phyloP scores from a whole-genome alignment of 2,113 vertebrate species.

The Hystrix brachyura region DNA sequence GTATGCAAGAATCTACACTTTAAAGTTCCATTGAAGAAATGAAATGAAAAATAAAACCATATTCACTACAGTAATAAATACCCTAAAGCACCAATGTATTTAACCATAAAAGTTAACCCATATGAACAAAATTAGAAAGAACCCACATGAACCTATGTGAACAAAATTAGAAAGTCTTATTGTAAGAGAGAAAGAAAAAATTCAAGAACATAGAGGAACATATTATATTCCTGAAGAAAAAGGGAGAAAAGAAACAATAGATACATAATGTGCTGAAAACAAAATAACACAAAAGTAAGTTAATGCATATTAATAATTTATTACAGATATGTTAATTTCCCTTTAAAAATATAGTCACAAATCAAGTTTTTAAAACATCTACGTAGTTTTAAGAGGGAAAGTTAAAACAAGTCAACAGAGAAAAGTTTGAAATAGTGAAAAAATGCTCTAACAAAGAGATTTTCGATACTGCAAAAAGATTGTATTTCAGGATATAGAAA shows the following conservation, averaged over 20 bases:
- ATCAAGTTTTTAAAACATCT: constrained; percentile 9
- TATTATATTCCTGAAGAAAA: neutral
- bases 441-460: neutral
- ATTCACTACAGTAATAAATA: neutral
- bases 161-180: constrained; percentile 33
- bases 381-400: neutral
- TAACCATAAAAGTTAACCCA: neutral
- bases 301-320: neutral
- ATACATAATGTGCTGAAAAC: neutral
- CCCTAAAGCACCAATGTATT: neutral
- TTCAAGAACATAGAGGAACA: neutral
- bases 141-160: neutral
- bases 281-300: neutral
- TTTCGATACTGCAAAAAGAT: constrained; percentile 34
- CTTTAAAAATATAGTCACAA: neutral
- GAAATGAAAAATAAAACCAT: neutral
- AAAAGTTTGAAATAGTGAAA: constrained; percentile 22
- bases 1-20: constrained; percentile 4
- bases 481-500: neutral
- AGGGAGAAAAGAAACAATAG: neutral
- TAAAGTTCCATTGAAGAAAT: constrained; percentile 2
- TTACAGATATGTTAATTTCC: neutral
- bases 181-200: neutral
- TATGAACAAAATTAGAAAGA: constrained; percentile 29
- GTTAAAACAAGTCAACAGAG: constrained; percentile 25